phyloP scores from a whole-genome alignment of 2,888 invertebrate species.

The Epirrhoe tristata region DNA sequence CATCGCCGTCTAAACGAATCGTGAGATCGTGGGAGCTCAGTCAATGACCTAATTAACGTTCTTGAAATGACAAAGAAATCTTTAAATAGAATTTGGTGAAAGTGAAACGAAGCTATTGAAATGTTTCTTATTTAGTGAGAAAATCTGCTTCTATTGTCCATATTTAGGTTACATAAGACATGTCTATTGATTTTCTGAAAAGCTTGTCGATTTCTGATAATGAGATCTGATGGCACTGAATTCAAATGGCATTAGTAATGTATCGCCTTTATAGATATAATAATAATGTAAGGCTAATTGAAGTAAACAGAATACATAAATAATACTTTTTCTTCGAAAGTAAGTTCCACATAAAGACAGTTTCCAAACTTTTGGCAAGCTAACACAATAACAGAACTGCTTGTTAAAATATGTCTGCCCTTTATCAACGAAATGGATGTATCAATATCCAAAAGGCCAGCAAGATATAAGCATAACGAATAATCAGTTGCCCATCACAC shows the following conservation, averaged over 20 bases:
- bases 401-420: not conserved
- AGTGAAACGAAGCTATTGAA: conserved; percentile 22
- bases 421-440: not conserved
- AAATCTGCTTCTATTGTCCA: conserved; percentile 23
- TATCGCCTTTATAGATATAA: no score
- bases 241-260: no score
- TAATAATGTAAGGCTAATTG: no score
- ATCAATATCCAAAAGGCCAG: not conserved
- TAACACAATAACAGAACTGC: not conserved
- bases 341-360: not conserved
- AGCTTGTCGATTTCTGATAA: no score
- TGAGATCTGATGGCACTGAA: no score
- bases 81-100: conserved; percentile 31
- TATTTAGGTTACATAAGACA: conserved; percentile 6
- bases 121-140: conserved; percentile 21
- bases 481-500: conserved; percentile 4
- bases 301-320: no score
- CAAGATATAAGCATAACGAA: not conserved
- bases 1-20: conserved; percentile 25
- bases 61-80: conserved; percentile 31
- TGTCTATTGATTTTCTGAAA: not conserved
- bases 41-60: conserved; percentile 43
- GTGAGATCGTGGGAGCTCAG: conserved; percentile 37
- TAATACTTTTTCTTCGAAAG: not conserved
- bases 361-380: not conserved